These are phyloP conservation scores for Condylostylus longicornis DNA, from an alignment of 1,140 invertebrate genomes.

Conservation along the genomic window DNA sequence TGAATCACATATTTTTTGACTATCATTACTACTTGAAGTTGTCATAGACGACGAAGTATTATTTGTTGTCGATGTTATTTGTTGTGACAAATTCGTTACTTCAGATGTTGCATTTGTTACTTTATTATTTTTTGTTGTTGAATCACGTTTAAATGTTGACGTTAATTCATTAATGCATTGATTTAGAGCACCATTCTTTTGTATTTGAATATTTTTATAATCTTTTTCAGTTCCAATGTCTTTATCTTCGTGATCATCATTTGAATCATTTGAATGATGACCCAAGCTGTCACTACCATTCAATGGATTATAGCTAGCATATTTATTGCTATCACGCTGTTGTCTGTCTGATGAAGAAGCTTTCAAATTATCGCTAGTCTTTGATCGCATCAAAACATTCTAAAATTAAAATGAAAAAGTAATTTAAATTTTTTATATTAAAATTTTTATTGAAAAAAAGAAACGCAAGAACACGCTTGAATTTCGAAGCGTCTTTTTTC, in stretches of 20 bases:
- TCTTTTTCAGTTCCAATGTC: slow-evolving; percentile 28
- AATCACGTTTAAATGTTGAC: slow-evolving; percentile 28
- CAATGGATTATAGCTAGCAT: slow-evolving; percentile 1
- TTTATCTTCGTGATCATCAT: slow-evolving; percentile 25
- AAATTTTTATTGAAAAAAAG: no score
- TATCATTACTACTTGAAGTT: no score
- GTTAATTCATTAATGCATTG: slow-evolving; percentile 51
- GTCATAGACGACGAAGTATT: no score
- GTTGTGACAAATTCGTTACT: no score
- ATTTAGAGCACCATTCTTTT: slow-evolving; percentile 24
- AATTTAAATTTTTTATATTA: no score
- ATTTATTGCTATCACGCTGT: slow-evolving; percentile 1
- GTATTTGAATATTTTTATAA: slow-evolving; percentile 5
- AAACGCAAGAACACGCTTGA: no score
- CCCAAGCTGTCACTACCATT: slow-evolving; percentile 2
- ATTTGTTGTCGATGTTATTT: no score
- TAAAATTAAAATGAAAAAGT: no score
- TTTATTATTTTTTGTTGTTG: slow-evolving; percentile 14
- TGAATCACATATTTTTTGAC: no score
- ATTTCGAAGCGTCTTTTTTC: no score
- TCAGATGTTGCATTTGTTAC: slow-evolving; percentile 3
- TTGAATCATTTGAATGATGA: not conserved
- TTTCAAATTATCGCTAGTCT: not conserved
- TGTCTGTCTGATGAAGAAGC: not conserved
- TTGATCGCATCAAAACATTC: no score